A percentile compares a stretch with the other conserved stretches of the same genome.
Conservation (phyloP, 1,140 invertebrate species). For the Megalonaias nervosa region DNA sequence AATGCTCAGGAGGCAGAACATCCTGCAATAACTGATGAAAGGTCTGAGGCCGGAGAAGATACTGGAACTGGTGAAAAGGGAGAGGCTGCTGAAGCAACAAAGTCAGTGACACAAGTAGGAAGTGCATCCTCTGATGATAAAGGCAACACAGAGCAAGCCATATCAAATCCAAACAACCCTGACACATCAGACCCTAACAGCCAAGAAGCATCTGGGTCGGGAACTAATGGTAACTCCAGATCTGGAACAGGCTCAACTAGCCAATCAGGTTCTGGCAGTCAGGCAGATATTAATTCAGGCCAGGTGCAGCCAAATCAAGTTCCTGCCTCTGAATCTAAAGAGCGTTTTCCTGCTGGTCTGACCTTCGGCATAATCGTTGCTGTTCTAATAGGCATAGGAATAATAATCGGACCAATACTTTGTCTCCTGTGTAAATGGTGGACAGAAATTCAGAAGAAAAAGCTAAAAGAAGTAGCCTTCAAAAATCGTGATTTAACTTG, state of each 20-base stretch:
- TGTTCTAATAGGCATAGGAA: constrained; percentile 46
- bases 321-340: not conserved
- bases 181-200: not conserved
- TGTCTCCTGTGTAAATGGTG: constrained; percentile 58
- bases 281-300: not conserved
- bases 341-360: constrained; percentile 9
- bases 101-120: constrained; percentile 6
- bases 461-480: constrained; percentile 28
- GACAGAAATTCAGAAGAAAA: constrained; percentile 39
- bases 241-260: not conserved
- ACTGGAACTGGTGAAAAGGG: constrained; percentile 5
- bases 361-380: constrained; percentile 57
- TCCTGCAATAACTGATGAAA: constrained; percentile 9
- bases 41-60: constrained; percentile 13
- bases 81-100: constrained; percentile 1
- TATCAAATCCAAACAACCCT: not conserved
- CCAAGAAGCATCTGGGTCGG: no score
- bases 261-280: not conserved
- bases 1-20: no score
- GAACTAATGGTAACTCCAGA: not conserved
- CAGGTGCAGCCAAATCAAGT: not conserved
- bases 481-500: constrained; percentile 31
- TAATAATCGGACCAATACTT: constrained; percentile 59
- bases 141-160: not conserved
- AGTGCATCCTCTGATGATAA: constrained; percentile 9